Evolutionary conservation across 2,113 vertebrate species (phyloP), one percentile per base, ranked within the genome.

Genomic region (Alces alces): DNA sequence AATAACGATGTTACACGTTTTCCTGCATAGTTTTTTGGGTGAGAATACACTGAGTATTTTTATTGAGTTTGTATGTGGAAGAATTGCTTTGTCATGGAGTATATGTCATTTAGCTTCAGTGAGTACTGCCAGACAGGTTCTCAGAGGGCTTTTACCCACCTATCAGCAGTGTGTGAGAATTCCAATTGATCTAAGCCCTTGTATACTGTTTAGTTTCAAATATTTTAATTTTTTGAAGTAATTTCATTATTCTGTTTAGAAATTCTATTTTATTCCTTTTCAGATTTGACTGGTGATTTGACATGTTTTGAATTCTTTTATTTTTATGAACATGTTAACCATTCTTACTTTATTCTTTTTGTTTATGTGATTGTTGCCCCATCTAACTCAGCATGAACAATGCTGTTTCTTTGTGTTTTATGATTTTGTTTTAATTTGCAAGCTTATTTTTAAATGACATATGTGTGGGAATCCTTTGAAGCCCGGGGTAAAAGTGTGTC

Each of bases 21-120:
- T 90, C 94, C 95, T 98, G 60, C 70, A 91, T 89, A 95, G 89
- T 94, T 96, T 70, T 86, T 96, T 93, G 91, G 89, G 76, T 25
- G 70, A 97, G 45, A 83, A 89, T 89, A 83, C 89, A 43, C 66
- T 89, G 60, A 91, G 36, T 66, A 93, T 97, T 98, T 97, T 86
- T 93, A 57, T 70, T 94, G 88, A 50, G 23, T 93, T 95, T 82
- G 70, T 94, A 94, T 55, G 82, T 94, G 45, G 91, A 96, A n/a
- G 61, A 92, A 94, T 91, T 66, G 64, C 76, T 96, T 96, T 95
- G 61, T 91, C 88, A 93, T 78, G 36, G 66, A 93, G 30, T 84
- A 27, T 57, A 4, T 92, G 86, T 92, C 12, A 30, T 91, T 82
- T 17, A 39, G 43, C 58, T 82, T 60, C 64, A 43, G 50, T 28